phyloP scores from a whole-genome alignment of 2,888 invertebrate genomes.

The Volucella zonaria region DNA sequence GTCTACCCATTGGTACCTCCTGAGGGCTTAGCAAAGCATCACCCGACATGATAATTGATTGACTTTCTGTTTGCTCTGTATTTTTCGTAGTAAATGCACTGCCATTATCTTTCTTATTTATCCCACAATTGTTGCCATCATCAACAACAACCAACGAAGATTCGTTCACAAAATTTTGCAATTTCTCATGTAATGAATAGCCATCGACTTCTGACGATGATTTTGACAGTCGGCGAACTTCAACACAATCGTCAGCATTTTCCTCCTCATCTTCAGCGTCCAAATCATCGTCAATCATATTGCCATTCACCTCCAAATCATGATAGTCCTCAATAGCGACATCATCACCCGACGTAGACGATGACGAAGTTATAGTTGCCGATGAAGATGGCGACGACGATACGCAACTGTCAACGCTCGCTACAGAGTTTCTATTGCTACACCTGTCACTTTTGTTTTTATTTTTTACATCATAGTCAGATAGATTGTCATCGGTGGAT shows the following conservation, averaged over 20 bases:
- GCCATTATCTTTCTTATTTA: conserved; percentile 60
- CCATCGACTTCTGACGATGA: conserved; percentile 81
- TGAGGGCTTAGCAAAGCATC: conserved; percentile 82
- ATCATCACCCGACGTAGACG: conserved; percentile 76
- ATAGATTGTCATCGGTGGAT: conserved; percentile 66
- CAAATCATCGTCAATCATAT: conserved; percentile 77
- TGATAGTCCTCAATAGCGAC: conserved; percentile 79
- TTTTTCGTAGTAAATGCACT: conserved; percentile 75
- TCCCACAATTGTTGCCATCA: conserved; percentile 55
- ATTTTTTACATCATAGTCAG: conserved; percentile 70
- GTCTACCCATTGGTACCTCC: conserved; percentile 82
- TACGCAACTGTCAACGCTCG: conserved; percentile 81
- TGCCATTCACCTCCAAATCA: conserved; percentile 81
- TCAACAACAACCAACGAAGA: conserved; percentile 73
- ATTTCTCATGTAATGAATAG: conserved; percentile 81
- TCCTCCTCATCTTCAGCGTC: conserved; percentile 74
- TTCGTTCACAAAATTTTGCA: conserved; percentile 81
- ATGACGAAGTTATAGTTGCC: conserved; percentile 73
- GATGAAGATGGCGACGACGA: conserved; percentile 78
- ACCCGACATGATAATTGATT: conserved; percentile 74
- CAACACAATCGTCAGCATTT: conserved; percentile 73
- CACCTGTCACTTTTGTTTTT: conserved; percentile 57
- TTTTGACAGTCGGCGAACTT: conserved; percentile 77
- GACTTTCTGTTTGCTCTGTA: conserved; percentile 45
- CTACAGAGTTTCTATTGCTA: conserved; percentile 80